Percentiles rank a stretch among this genome's conserved stretches.
Conservation (phyloP, 2,888 invertebrate species). For the Dorcus hopei region DNA sequence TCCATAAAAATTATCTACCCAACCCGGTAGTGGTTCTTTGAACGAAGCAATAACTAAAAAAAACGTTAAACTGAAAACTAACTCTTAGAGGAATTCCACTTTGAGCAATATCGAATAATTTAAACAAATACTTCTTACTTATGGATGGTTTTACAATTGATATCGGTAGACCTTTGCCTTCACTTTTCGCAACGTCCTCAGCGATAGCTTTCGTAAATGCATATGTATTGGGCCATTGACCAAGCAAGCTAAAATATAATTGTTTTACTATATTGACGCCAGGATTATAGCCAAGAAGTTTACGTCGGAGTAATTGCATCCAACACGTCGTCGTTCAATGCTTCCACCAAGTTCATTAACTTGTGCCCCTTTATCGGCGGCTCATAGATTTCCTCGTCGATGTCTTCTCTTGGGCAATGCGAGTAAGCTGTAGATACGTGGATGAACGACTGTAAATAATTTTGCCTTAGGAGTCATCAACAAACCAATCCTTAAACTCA, state of each 20-base stretch:
- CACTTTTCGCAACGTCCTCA: constrained; percentile 59
- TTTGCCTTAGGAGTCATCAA: not conserved
- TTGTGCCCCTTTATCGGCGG: constrained; percentile 42
- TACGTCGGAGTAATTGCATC: constrained; percentile 43
- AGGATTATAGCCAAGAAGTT: not conserved
- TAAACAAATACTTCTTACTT: constrained; percentile 36
- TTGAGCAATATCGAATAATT: too few species aligned
- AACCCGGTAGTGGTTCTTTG: constrained; percentile 60
- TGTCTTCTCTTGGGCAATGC: constrained; percentile 56
- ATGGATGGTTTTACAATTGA: constrained; percentile 69
- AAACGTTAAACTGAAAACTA: not conserved
- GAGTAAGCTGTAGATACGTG: constrained; percentile 66
- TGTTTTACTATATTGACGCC: too few species aligned
- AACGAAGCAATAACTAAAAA: constrained; percentile 43
- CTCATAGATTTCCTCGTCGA: constrained; percentile 55
- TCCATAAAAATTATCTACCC: constrained; percentile 76
- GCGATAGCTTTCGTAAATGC: constrained; percentile 70
- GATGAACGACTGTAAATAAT: constrained; percentile 49
- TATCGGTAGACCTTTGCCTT: constrained; percentile 57
- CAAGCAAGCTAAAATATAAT: constrained; percentile 49
- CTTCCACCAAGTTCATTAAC: constrained; percentile 44
- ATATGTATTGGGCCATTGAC: constrained; percentile 68
- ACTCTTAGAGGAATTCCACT: too few species aligned
- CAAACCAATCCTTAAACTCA: constrained; percentile 30
- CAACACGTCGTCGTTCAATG: constrained; percentile 45